A percentile compares a stretch with the other conserved stretches of the same genome.
These are phyloP conservation scores for Lynx canadensis DNA, from an alignment of 2,113 vertebrate genomes.

Conservation along the genomic window DNA sequence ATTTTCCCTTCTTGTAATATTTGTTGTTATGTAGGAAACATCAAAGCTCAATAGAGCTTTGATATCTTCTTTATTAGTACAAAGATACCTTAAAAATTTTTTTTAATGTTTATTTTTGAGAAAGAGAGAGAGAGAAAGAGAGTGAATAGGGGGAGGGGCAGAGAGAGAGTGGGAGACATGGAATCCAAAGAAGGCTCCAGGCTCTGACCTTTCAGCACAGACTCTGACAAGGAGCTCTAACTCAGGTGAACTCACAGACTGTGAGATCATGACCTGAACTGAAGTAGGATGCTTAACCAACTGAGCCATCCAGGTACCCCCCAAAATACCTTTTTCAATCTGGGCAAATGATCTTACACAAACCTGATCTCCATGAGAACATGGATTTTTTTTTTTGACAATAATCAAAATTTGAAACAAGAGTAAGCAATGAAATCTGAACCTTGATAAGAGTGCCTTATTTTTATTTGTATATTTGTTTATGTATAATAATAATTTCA, in stretches of 20 bases:
- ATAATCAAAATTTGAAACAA: slow-evolving; percentile 7
- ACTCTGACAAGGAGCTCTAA: too few relatives aligned
- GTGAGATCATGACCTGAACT: too few relatives aligned
- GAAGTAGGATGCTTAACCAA: too few relatives aligned
- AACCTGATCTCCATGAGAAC: background rate
- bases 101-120: too few relatives aligned
- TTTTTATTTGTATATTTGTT: background rate
- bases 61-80: background rate
- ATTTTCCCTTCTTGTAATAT: background rate
- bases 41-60: background rate
- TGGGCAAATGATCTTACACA: background rate
- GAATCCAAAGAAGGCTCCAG: too few relatives aligned
- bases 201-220: too few relatives aligned
- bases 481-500: background rate
- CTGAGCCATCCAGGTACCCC: too few relatives aligned
- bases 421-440: background rate
- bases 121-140: too few relatives aligned
- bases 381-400: background rate
- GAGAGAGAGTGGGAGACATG: too few relatives aligned
- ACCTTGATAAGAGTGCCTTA: background rate
- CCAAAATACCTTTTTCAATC: background rate
- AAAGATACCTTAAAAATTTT: background rate
- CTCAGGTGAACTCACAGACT: too few relatives aligned
- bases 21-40: background rate
- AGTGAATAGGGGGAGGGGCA: too few relatives aligned